Evolutionary conservation across 1,140 invertebrate genomes (phyloP), one percentile per base, ranked within the genome.

Genomic region (Hydropsyche tenuis): DNA sequence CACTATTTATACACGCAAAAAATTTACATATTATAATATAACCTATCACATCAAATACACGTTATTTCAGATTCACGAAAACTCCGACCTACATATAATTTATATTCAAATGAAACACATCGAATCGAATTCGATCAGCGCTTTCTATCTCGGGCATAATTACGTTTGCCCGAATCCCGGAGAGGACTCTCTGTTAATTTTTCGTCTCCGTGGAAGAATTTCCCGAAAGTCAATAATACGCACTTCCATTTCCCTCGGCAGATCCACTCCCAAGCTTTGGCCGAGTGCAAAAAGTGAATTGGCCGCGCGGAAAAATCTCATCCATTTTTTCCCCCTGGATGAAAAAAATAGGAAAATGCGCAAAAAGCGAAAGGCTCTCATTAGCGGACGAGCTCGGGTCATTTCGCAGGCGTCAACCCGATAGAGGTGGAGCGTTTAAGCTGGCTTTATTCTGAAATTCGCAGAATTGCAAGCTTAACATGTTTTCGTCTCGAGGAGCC

Each of bases 61-160:
- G n/a, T n/a, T 37, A 37, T 37, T 37, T 37, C 3, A 37, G 30
- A 37, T 37, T n/a, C n/a, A n/a, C 30, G 30, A 37, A 51, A 2
- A 14, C 14, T 16, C 14, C 46, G 46, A 16, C 4, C 46, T 4
- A 51, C 46, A 51, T 20, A 5, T 5, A 51, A 51, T 16, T 51
- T 37, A 37, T 37, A 37, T 37, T 37, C 30, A 9, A 37, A 37
- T 4, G 30, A 37, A 37, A 37, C 30, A 37, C 30, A 37, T 37
- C 30, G 30, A 71, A 65, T 48, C 70, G 66, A 73, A 76, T 62
- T 73, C 43, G 23, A 46, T 51, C 68, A 60, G 71, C 60, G 68
- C 73, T 76, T 72, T 68, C 70, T 66, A 65, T 71, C 73, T 76
- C 70, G 66, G 46, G 42, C 48, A 64, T 76, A 76, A 76, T 73